These are phyloP conservation scores for Fregetta grallaria DNA, from an alignment of 2,113 vertebrate genomes.

Conservation along the genomic window DNA sequence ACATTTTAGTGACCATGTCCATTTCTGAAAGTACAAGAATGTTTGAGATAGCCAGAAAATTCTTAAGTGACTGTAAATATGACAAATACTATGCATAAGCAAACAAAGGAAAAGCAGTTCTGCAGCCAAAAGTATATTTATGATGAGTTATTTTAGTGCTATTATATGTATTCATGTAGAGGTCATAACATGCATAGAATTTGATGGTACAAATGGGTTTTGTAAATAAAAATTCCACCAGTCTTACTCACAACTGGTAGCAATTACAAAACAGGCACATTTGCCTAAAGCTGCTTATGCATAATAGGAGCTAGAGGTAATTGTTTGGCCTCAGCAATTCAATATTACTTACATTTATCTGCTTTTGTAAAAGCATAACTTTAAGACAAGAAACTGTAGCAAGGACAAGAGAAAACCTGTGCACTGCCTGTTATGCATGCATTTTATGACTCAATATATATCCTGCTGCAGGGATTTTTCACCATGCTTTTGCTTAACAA, in stretches of 20 bases:
- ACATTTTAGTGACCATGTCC: background rate
- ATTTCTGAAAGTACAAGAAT: background rate
- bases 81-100: background rate
- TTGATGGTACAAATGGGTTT: background rate
- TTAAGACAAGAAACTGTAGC: background rate
- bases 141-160: background rate
- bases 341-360: background rate
- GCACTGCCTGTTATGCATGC: background rate
- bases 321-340: background rate
- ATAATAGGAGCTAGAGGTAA: background rate
- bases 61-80: background rate
- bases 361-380: background rate
- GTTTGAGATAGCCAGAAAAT: background rate
- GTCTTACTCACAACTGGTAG: background rate
- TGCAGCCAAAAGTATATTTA: background rate
- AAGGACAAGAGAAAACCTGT: background rate
- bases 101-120: conserved; percentile 14
- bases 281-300: background rate
- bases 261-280: background rate
- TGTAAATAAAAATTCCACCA: background rate
- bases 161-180: background rate
- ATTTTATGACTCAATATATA: background rate
- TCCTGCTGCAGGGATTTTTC: background rate
- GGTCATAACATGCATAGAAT: background rate
- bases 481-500: background rate